Conservation (phyloP, 1,140 invertebrate species). For the Choristoneura fumiferana region DNA sequence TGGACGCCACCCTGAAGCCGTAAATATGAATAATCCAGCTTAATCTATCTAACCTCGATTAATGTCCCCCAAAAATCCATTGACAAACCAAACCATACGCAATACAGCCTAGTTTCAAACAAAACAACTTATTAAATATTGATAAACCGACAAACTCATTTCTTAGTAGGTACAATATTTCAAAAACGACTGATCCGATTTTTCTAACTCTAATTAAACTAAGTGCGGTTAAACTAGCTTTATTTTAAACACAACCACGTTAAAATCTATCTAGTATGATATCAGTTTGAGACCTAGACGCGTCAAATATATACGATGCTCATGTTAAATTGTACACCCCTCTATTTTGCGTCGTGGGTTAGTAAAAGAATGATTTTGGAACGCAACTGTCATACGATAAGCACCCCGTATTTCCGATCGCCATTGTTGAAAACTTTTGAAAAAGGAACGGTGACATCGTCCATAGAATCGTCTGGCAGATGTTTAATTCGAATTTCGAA, state of each 20-base stretch:
- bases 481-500: constrained; percentile 60
- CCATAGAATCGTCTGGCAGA: constrained; percentile 66
- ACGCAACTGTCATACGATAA: constrained; percentile 13
- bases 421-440: constrained; percentile 48
- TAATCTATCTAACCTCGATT: constrained; percentile 3
- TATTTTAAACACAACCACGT: too few species aligned
- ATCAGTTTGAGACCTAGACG: too few species aligned
- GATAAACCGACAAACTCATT: too few species aligned
- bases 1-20: constrained; percentile 20
- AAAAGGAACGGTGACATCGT: constrained; percentile 61
- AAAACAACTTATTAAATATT: not conserved
- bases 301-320: too few species aligned
- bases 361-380: constrained; percentile 7
- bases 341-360: not conserved
- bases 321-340: too few species aligned
- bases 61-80: constrained; percentile 1
- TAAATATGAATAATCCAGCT: constrained; percentile 29
- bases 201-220: too few species aligned
- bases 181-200: too few species aligned
- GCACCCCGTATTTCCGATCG: constrained; percentile 14
- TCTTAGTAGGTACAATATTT: too few species aligned
- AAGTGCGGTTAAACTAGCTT: too few species aligned
- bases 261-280: too few species aligned
- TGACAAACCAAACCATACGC: constrained; percentile 4
- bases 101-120: constrained; percentile 2